Percentiles rank a stretch among this genome's conserved stretches.
These are phyloP conservation scores for Gymnocheta viridis DNA, from an alignment of 2,888 invertebrate species.

Conservation along the genomic window DNA sequence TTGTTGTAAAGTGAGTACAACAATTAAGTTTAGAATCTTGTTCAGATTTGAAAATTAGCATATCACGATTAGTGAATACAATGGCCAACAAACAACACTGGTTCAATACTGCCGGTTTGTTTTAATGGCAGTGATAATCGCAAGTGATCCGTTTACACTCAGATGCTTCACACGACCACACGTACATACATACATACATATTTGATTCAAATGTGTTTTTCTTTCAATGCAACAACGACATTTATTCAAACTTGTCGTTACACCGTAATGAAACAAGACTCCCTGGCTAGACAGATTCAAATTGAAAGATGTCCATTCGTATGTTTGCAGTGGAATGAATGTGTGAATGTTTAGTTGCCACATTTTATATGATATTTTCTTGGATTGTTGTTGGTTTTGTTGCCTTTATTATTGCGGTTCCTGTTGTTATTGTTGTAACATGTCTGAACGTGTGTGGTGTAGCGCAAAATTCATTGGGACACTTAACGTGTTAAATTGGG, in stretches of 20 bases:
- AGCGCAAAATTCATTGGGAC: slow-evolving; percentile 71
- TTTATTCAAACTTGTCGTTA: slow-evolving; percentile 64
- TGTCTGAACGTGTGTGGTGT: slow-evolving; percentile 63
- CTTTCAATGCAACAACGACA: slow-evolving; percentile 29
- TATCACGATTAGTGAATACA: slow-evolving; percentile 43
- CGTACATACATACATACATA: slow-evolving; percentile 39
- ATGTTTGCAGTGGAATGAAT: slow-evolving; percentile 30
- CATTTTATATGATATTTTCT: slow-evolving; percentile 34
- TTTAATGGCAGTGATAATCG: slow-evolving; percentile 56
- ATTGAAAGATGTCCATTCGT: slow-evolving; percentile 62
- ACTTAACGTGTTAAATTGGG: slow-evolving; percentile 73
- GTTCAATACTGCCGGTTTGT: slow-evolving; percentile 50
- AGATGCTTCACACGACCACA: slow-evolving; percentile 66
- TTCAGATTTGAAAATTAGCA: slow-evolving; percentile 45
- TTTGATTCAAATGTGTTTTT: not conserved
- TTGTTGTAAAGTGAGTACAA: slow-evolving; percentile 20
- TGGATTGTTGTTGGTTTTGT: slow-evolving; percentile 18
- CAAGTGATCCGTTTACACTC: slow-evolving; percentile 54
- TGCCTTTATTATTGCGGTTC: slow-evolving; percentile 47
- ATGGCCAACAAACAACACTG: slow-evolving; percentile 28
- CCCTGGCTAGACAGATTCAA: slow-evolving; percentile 66
- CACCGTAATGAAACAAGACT: slow-evolving; percentile 65
- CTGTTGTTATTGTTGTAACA: slow-evolving; percentile 40
- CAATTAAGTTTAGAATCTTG: slow-evolving; percentile 41
- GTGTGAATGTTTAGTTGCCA: slow-evolving; percentile 24